phyloP scores from a whole-genome alignment of 1,140 invertebrate species.

The Lepeophtheirus salmonis region DNA sequence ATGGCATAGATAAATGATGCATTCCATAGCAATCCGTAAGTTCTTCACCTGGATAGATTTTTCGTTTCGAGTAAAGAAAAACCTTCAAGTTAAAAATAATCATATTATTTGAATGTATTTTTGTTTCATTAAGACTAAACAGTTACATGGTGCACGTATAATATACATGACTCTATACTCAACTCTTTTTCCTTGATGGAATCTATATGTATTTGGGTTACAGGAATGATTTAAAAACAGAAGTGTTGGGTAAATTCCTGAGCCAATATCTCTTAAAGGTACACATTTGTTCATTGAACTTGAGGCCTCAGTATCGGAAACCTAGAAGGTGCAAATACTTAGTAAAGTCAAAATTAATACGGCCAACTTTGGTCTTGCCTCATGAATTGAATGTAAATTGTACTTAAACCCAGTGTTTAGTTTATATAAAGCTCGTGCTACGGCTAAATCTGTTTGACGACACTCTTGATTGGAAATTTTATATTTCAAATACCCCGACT shows the following conservation, averaged over 20 bases:
- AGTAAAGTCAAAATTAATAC: too few species aligned
- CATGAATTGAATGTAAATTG: constrained; percentile 6
- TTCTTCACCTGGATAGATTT: background rate
- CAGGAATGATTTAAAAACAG: constrained; percentile 14
- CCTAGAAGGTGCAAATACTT: too few species aligned
- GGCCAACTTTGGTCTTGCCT: too few species aligned
- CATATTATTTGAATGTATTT: background rate
- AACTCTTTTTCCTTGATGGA: constrained; percentile 11
- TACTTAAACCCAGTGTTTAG: constrained; percentile 6
- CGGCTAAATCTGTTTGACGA: background rate
- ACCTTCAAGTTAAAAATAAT: background rate
- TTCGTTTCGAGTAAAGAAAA: background rate
- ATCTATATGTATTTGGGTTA: background rate
- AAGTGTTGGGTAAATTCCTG: constrained; percentile 4
- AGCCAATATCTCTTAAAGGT: constrained; percentile 6
- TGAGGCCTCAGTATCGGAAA: too few species aligned
- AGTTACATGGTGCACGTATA: too few species aligned
- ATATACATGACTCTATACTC: too few species aligned
- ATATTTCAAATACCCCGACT: background rate
- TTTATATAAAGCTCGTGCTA: background rate
- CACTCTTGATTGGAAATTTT: background rate
- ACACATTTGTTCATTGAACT: background rate
- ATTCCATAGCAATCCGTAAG: constrained; percentile 14
- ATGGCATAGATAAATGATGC: constrained; percentile 7
- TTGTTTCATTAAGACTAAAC: background rate